Base-by-base conservation (phyloP, 2,888 invertebrate species). In the Folsomia manolachei region DNA sequence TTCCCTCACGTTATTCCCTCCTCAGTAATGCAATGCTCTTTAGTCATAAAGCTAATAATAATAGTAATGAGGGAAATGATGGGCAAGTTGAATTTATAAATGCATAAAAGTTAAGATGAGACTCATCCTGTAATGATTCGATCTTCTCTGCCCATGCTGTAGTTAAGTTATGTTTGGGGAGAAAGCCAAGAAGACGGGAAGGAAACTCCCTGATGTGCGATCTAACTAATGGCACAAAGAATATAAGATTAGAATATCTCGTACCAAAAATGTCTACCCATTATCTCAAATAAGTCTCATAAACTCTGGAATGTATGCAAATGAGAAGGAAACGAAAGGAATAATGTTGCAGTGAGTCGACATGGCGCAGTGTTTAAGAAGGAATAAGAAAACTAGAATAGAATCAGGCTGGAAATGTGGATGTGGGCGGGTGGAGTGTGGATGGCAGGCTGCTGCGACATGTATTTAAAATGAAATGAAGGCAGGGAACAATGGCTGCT, bases 191-290 rank as follows among this genome's bases (percentile, higher is more conserved):
- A 62, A 19, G 60, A 27, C 25, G 71, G 26, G 24, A 11, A 7
- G 9, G 1, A 26, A 62, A 63, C 71, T 75, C 75, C 75, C 75
- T 72, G 70, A 75, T 75, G 75, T 72, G 70, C 73, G 68, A 72
- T 73, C 73, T 72, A 73, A 72, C 75, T 73, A 75, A 75, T 75
- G 75, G 75, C 70, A n/a, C n/a, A n/a, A n/a, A 75, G 70, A 70
- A 71, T 70, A 75, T 73, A 67, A 71, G 71, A 71, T 71, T 71
- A 67, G 67, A 71, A 71, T 71, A 68, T 71, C 67, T 71, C 68
- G 67, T 71, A 68, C 69, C 72, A 62, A 24, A 70, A 69, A 72
- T 60, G 52, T 52, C 66, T 66, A 63, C 39, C 39, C 70, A 63
- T 70, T 70, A 70, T 24, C 23, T 70, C 51, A 64, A 71, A 69